Conservation (phyloP, 1,140 invertebrate species). For the Branchinecta lynchi region DNA sequence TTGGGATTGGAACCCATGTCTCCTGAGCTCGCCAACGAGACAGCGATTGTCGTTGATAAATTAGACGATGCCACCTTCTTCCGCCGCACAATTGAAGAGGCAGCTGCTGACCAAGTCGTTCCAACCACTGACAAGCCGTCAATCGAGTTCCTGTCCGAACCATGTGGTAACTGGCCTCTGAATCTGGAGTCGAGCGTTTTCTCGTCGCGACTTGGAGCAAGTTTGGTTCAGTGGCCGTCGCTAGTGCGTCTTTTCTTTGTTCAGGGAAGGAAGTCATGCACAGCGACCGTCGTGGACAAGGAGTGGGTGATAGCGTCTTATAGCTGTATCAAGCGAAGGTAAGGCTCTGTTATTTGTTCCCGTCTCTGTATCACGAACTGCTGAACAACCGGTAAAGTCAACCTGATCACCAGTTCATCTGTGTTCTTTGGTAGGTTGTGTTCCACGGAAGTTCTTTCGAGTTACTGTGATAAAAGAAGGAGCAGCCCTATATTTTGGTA, state of each 20-base stretch:
- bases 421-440: no score
- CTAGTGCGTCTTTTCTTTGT: conserved; percentile 3
- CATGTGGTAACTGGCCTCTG: conserved; percentile 2
- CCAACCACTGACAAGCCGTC: not conserved
- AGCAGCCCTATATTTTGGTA: no score
- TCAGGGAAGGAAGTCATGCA: not conserved
- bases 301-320: not conserved
- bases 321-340: not conserved
- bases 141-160: not conserved
- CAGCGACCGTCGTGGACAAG: not conserved
- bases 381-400: not conserved
- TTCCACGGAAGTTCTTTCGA: no score
- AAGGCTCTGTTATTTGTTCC: not conserved
- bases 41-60: not conserved
- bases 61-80: not conserved
- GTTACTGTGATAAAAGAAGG: no score
- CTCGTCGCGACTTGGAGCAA: not conserved
- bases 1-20: not conserved
- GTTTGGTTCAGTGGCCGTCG: not conserved
- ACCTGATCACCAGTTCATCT: no score
- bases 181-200: not conserved
- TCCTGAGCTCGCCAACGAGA: not conserved
- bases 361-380: not conserved
- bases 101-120: not conserved
- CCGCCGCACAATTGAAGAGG: not conserved